A percentile compares a stretch with the other conserved stretches of the same genome.
Conservation (phyloP, 2,113 vertebrate genomes). For the Neolamprologus devosi region DNA sequence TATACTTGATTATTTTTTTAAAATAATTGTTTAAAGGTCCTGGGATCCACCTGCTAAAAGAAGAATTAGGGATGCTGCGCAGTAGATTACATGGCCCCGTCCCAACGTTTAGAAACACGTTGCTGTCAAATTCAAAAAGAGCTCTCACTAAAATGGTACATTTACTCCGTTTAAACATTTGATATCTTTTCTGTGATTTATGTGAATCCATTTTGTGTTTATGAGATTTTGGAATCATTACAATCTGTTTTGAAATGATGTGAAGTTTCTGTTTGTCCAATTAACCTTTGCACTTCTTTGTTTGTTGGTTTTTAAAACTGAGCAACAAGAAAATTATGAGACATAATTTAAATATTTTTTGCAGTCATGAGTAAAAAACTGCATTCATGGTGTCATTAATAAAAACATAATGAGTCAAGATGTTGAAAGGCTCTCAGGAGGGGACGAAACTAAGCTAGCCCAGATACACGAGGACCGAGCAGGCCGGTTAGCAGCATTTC, state of each 20-base stretch:
- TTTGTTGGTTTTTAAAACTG: neutral
- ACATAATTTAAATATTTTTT: neutral
- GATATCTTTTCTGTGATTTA: neutral
- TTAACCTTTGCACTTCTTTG: fast-evolving
- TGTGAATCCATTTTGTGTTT: neutral
- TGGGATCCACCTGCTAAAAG: neutral
- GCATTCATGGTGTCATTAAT: neutral
- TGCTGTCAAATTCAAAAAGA: neutral
- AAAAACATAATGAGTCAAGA: neutral
- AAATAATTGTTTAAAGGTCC: neutral
- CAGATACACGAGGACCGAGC: neutral
- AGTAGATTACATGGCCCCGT: neutral
- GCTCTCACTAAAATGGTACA: neutral
- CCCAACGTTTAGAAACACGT: fast-evolving
- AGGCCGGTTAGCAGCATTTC: neutral
- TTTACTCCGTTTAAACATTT: neutral
- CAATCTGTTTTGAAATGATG: neutral
- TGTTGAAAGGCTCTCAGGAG: neutral
- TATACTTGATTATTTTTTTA: fast-evolving
- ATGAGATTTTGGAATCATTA: neutral
- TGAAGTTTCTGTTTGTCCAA: neutral
- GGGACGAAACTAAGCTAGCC: neutral
- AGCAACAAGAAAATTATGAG: neutral
- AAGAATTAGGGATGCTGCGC: fast-evolving
- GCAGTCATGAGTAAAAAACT: neutral